A percentile compares a stretch with the other conserved stretches of the same genome.
Evolutionary conservation across 2,113 vertebrate genomes (phyloP).

Genomic region (Aramus guarauna): DNA sequence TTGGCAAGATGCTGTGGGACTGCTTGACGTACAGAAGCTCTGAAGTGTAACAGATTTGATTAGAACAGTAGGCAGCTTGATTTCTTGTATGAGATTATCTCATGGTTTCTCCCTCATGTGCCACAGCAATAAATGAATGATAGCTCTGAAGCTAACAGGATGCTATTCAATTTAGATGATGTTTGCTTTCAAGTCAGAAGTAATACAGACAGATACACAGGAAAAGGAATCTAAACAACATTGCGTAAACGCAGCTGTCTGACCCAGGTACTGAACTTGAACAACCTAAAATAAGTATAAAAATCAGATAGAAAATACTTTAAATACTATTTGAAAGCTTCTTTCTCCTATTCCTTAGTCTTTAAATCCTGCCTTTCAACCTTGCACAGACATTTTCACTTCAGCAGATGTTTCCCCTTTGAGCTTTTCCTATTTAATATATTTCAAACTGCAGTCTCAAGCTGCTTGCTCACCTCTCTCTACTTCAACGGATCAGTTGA

Average conservation of each 20-base stretch:
- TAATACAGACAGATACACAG: not conserved
- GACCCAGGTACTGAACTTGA: not conserved
- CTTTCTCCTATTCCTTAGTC: not conserved
- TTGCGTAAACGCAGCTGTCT: not conserved
- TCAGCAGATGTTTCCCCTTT: slow-evolving; percentile 31
- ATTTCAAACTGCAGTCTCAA: slow-evolving; percentile 57
- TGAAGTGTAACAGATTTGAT: not conserved
- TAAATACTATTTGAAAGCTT: not conserved
- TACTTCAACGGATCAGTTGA: slow-evolving; percentile 45
- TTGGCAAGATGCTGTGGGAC: not conserved
- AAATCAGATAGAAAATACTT: not conserved
- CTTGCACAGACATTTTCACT: not conserved
- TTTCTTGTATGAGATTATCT: not conserved
- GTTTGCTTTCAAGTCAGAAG: not conserved
- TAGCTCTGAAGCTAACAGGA: not conserved
- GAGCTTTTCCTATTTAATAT: slow-evolving; percentile 42
- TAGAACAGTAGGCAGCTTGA: not conserved
- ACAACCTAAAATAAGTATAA: not conserved
- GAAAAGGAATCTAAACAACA: not conserved
- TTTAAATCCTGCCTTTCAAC: not conserved
- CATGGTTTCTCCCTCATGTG: not conserved
- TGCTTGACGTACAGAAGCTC: not conserved
- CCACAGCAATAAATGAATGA: not conserved
- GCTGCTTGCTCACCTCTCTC: slow-evolving; percentile 53
- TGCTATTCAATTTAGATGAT: not conserved